Base-by-base conservation (phyloP, 2,888 invertebrate species). In the Psococerastis gibbosa region DNA sequence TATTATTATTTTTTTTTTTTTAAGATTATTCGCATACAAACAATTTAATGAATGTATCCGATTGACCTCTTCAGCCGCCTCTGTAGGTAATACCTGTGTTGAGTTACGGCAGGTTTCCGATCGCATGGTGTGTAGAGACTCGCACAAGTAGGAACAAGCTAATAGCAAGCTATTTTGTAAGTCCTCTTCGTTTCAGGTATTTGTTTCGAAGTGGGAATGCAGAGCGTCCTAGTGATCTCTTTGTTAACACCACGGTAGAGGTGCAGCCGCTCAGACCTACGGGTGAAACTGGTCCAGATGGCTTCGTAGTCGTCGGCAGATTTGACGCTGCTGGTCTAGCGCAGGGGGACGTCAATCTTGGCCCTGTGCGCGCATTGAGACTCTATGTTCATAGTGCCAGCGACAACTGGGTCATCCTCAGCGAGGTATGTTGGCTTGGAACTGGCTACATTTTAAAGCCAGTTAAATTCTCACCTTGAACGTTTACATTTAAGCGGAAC, bases 401-500 rank as follows among this genome's bases (percentile, higher is more conserved):
- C 59, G 76, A 77, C 50, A 82, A 81, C 60, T 92, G 91, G 92
- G 84, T 81, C 5, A 78, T 92, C 52, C 67, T 94, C 35, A 91
- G 87, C 56, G 92, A 94, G 73, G 87, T 88, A 60, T 69, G 66
- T 54, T 32, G 22, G 9, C 9, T 15, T 16, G 13, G 6, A 6
- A n/a, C 8, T 44, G 9, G 43, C n/a, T 35, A 22, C 11, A 27
- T 11, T 20, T 41, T n/a, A n/a, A n/a, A n/a, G n/a, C n/a, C n/a
- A n/a, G n/a, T n/a, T n/a, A 2, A 3, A 15, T 2, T 4, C 2
- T 38, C 13, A 6, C 13, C 15, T n/a, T n/a, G 11, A 11, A 15
- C 8, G n/a, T 38, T 3, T 35, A n/a, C n/a, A n/a, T n/a, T n/a
- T n/a, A n/a, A n/a, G n/a, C n/a, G n/a, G n/a, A n/a, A n/a, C n/a